Percentiles rank a stretch among this genome's conserved stretches.
phyloP scores from a whole-genome alignment of 2,888 invertebrate species.

The Capitulum mitella region DNA sequence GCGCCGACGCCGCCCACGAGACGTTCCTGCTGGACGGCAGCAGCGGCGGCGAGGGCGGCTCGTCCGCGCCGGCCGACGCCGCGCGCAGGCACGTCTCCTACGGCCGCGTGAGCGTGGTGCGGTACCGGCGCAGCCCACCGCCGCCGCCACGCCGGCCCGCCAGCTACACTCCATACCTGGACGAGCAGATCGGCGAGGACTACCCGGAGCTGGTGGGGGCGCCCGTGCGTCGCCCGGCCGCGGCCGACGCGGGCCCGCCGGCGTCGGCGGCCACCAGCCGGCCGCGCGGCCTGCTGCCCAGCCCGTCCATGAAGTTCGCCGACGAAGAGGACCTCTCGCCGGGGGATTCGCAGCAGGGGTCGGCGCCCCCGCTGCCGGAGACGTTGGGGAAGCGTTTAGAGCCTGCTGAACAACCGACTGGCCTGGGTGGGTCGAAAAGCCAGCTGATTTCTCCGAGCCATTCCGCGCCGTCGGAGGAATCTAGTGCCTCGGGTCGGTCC shows the following conservation, averaged over 20 bases:
- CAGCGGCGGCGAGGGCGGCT: neutral
- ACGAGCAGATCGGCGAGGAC: slow-evolving; percentile 33
- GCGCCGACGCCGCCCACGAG: slow-evolving; percentile 30
- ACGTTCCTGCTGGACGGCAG: slow-evolving; percentile 29
- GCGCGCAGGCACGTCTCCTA: neutral
- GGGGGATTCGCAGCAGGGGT: too few relatives aligned
- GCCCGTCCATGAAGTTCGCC: slow-evolving; percentile 20
- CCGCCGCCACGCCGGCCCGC: neutral
- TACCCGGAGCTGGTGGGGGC: slow-evolving; percentile 34
- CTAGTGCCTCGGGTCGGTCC: too few relatives aligned
- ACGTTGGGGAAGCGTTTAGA: too few relatives aligned
- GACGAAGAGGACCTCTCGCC: neutral
- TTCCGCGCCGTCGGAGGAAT: too few relatives aligned
- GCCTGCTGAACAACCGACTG: too few relatives aligned
- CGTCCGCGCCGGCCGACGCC: neutral
- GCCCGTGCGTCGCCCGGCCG: neutral
- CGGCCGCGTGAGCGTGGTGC: slow-evolving; percentile 1
- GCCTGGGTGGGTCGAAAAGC: too few relatives aligned
- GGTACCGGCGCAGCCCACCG: neutral
- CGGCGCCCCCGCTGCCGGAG: too few relatives aligned
- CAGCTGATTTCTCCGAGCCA: too few relatives aligned
- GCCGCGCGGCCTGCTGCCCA: neutral
- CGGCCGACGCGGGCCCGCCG: neutral
- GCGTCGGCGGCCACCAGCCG: neutral
- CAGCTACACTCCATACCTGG: slow-evolving; percentile 34